A percentile compares a stretch with the other conserved stretches of the same genome.
Conservation (phyloP, 2,797 vertebrate genomes). For the Oceanodroma leucorhoa region DNA sequence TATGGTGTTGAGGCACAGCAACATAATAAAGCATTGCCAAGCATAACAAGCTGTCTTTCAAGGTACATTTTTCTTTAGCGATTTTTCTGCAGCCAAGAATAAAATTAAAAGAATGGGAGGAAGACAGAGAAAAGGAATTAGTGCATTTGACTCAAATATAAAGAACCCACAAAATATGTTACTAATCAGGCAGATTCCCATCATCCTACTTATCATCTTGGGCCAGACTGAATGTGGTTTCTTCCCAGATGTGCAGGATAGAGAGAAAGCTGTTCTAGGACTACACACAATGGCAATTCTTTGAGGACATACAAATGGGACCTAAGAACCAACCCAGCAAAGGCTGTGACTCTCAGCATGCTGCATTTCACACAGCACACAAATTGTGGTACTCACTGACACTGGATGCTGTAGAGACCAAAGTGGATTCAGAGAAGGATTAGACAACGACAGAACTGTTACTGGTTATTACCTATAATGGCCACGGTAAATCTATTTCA, state of each 20-base stretch:
- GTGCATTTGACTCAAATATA: neutral
- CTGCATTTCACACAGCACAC: neutral
- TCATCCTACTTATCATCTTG: neutral
- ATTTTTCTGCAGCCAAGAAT: slow-evolving; percentile 35
- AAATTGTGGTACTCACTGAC: neutral
- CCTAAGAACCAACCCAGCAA: neutral
- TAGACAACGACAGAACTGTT: neutral
- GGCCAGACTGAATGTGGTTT: neutral
- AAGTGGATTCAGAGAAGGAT: neutral
- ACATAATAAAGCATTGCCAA: neutral
- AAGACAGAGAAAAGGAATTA: neutral
- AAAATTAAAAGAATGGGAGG: neutral
- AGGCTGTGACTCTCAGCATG: neutral
- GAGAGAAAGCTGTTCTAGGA: neutral
- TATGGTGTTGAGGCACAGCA: neutral
- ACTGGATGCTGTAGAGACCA: neutral
- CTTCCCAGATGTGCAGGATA: neutral
- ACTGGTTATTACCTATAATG: neutral
- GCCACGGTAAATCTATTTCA: neutral
- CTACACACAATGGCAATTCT: neutral
- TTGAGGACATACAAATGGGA: neutral
- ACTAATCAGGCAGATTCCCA: slow-evolving; percentile 20
- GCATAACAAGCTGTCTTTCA: neutral
- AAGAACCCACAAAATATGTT: slow-evolving; percentile 18
- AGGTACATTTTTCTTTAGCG: neutral